These are phyloP conservation scores for Thripadectes ignobilis DNA, from an alignment of 2,797 vertebrate species.

Conservation along the genomic window DNA sequence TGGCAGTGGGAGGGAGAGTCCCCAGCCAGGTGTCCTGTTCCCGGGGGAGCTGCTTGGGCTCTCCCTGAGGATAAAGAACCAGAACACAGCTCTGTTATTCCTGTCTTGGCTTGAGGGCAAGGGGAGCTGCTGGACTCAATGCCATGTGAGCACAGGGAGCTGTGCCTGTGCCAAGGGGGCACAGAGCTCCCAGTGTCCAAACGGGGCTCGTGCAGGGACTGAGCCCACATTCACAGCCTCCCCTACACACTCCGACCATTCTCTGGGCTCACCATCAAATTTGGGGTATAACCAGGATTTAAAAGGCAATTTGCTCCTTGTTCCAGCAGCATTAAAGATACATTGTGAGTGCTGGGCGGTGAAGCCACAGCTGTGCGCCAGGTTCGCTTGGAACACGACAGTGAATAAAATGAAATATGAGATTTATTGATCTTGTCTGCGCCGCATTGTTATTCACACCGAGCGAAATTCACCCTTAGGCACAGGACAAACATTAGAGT, in stretches of 20 bases:
- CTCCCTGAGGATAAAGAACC: background rate
- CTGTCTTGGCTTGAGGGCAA: background rate
- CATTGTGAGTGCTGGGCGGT: background rate
- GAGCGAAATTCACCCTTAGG: background rate
- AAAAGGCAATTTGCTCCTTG: background rate
- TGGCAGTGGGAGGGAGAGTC: background rate
- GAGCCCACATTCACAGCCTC: fast-evolving
- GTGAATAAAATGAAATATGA: background rate
- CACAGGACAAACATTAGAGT: background rate
- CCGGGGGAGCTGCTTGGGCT: background rate
- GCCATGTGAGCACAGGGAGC: background rate
- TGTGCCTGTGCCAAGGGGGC: background rate
- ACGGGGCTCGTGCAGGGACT: fast-evolving
- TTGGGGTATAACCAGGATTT: background rate
- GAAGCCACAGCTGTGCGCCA: background rate
- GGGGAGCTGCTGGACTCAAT: background rate
- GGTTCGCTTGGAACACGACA: background rate
- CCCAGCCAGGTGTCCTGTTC: background rate
- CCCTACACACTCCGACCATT: fast-evolving
- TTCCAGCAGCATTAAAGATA: background rate
- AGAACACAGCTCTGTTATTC: background rate
- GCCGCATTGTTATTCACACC: constrained; percentile 9
- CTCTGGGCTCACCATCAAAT: background rate
- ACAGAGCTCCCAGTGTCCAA: background rate
- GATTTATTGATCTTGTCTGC: constrained; percentile 33